phyloP scores from a whole-genome alignment of 1,140 invertebrate genomes.

The Sitobion miscanthi region DNA sequence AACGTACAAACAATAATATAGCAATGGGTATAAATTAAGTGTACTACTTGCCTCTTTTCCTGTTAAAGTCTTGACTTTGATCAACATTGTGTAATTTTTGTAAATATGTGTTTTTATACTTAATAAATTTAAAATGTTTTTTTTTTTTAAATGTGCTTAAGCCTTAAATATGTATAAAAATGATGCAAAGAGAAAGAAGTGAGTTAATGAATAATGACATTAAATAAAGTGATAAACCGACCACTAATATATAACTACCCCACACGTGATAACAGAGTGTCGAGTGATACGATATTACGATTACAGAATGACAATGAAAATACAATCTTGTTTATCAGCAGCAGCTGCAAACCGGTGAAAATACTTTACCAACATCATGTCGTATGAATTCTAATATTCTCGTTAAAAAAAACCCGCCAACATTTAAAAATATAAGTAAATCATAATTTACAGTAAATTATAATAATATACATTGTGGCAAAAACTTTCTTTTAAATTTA shows the following conservation, averaged over 20 bases:
- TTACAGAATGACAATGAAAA: neutral
- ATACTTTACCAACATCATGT: constrained; percentile 30
- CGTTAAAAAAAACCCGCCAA: no score
- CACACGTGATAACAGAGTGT: constrained; percentile 24
- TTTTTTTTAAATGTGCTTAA: neutral
- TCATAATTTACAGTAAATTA: neutral
- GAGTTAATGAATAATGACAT: no score
- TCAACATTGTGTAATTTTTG: constrained; percentile 44
- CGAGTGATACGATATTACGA: neutral
- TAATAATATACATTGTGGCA: no score
- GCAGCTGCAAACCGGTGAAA: neutral
- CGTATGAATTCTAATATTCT: no score
- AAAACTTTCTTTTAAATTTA: neutral
- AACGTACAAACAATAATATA: neutral
- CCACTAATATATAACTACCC: neutral
- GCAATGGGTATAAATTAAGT: neutral
- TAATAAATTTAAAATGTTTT: neutral
- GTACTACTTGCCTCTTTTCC: constrained; percentile 52
- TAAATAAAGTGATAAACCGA: neutral
- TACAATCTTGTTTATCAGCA: constrained; percentile 6
- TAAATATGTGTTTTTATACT: neutral
- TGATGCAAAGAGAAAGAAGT: neutral
- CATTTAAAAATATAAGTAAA: no score
- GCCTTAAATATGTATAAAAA: neutral
- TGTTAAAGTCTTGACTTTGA: constrained; percentile 57